Percentiles rank a stretch among this genome's conserved stretches.
Conservation (phyloP, 2,113 vertebrate genomes). For the Axis porcinus region DNA sequence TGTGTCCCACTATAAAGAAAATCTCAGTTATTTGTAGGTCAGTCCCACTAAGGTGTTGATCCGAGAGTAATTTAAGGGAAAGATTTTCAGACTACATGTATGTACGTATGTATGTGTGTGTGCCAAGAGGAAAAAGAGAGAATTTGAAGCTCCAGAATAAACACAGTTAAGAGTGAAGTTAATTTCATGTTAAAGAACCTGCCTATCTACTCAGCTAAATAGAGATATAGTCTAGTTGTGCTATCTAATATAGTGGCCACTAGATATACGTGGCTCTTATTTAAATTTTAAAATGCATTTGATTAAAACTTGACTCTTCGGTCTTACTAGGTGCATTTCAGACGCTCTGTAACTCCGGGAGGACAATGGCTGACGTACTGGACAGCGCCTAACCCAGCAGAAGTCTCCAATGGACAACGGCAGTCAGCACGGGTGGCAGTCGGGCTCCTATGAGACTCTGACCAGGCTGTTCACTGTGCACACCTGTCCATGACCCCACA, state of each 20-base stretch:
- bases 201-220: background rate
- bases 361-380: background rate
- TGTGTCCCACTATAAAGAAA: background rate
- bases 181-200: background rate
- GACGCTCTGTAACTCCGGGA: background rate
- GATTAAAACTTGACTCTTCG: background rate
- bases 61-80: background rate
- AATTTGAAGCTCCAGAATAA: background rate
- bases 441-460: background rate
- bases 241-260: background rate
- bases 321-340: background rate
- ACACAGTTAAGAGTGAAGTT: background rate
- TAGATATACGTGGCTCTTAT: background rate
- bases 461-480: background rate
- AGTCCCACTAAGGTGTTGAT: background rate
- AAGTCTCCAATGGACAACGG: background rate
- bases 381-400: background rate
- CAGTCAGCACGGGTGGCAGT: background rate
- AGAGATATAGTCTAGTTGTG: background rate
- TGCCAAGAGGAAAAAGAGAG: background rate
- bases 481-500: background rate
- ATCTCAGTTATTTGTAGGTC: background rate
- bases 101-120: background rate
- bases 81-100: background rate
- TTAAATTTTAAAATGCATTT: background rate